Conservation (phyloP, 1,140 invertebrate species). For the Sycophila sp. region DNA sequence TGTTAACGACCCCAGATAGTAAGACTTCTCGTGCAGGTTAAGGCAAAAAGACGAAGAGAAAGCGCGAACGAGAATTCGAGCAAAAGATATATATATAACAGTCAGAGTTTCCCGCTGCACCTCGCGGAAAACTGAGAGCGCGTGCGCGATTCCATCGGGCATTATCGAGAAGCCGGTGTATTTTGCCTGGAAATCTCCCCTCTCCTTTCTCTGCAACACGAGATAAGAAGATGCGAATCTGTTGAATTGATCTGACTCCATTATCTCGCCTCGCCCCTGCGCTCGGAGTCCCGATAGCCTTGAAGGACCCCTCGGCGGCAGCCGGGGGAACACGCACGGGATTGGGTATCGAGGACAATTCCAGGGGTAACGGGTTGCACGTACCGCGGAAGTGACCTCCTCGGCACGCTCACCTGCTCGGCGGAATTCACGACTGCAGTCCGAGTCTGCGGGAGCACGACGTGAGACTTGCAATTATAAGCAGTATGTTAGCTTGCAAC, state of each 20-base stretch:
- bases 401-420: no score
- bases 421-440: no score
- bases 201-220: background rate
- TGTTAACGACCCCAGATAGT: no score
- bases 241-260: constrained; percentile 4
- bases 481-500: no score
- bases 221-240: constrained; percentile 14
- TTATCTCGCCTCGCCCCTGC: background rate
- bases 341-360: constrained; percentile 5
- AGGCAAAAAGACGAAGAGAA: background rate
- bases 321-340: no score
- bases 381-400: no score
- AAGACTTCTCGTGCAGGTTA: background rate
- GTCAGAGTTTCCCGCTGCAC: background rate
- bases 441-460: no score
- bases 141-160: background rate
- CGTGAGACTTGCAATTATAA: no score
- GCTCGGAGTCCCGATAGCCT: no score
- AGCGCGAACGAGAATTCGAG: background rate
- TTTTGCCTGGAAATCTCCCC: background rate
- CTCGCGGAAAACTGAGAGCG: background rate
- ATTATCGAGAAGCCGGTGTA: background rate
- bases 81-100: background rate
- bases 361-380: no score
- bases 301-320: no score